Conservation (phyloP, 2,113 vertebrate species). For the Pseudopodoces humilis region DNA sequence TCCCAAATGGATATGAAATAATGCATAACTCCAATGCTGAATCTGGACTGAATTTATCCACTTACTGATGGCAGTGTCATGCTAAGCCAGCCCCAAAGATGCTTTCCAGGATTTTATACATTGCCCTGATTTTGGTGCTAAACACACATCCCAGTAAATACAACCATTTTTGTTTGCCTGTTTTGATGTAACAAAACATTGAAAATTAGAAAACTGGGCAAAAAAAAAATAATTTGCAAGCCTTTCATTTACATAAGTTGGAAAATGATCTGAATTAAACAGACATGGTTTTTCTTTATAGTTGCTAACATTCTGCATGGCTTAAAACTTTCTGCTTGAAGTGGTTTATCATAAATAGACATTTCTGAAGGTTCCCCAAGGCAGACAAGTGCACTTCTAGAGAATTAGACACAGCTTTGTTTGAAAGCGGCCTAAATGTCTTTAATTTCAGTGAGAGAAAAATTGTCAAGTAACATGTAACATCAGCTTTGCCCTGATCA, state of each 20-base stretch:
- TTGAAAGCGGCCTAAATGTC: constrained; percentile 50
- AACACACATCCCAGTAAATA: background rate
- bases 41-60: background rate
- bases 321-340: constrained; percentile 64
- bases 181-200: background rate
- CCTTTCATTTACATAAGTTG: constrained; percentile 12
- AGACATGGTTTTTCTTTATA: constrained; percentile 20
- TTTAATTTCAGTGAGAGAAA: constrained; percentile 62
- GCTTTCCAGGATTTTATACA: background rate
- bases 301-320: background rate
- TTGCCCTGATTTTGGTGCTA: background rate
- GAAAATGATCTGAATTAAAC: constrained; percentile 53
- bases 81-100: background rate
- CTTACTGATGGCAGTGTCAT: background rate
- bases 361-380: constrained; percentile 56
- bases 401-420: constrained; percentile 49
- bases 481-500: background rate
- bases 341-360: constrained; percentile 55
- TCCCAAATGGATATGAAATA: background rate
- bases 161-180: background rate
- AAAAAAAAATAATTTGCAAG: background rate
- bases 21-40: background rate
- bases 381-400: constrained; percentile 41
- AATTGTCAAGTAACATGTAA: constrained; percentile 42
- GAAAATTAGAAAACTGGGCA: background rate